Conservation (phyloP, 53 echinoderm and acorn worm genomes). For the Apostichopus leukothele region DNA sequence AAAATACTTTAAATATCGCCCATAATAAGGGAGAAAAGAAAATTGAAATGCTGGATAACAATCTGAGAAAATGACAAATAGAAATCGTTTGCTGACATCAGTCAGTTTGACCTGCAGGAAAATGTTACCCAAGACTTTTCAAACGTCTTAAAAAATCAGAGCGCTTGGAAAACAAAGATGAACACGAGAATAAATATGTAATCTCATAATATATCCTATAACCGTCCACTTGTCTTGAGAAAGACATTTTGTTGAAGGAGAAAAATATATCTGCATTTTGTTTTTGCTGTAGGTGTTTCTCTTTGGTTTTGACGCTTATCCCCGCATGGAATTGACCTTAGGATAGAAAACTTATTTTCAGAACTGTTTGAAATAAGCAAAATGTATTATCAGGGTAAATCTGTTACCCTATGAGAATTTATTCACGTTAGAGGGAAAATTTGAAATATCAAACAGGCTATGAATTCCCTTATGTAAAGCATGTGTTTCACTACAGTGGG, state of each 20-base stretch:
- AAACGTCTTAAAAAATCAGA: no score
- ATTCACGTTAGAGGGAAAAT: background rate
- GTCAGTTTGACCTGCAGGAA: no score
- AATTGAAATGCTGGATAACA: no score
- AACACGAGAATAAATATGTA: no score
- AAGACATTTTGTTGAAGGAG: background rate
- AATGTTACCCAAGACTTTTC: no score
- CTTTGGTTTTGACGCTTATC: background rate
- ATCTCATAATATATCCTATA: no score
- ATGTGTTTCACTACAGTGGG: background rate
- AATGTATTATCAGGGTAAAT: background rate
- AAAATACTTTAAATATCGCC: no score
- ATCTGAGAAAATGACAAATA: no score
- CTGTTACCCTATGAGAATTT: background rate
- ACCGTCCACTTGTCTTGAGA: background rate
- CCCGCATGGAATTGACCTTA: background rate
- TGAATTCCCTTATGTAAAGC: background rate
- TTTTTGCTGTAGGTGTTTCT: background rate
- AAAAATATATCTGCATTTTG: background rate
- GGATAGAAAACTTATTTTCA: background rate
- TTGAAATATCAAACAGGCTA: background rate
- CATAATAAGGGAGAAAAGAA: no score
- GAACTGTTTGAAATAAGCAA: background rate
- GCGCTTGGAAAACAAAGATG: no score
- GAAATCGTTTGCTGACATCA: no score